Evolutionary conservation across 2,113 vertebrate species (phyloP), one percentile per base, ranked within the genome.

Genomic region (Orcinus orca): DNA sequence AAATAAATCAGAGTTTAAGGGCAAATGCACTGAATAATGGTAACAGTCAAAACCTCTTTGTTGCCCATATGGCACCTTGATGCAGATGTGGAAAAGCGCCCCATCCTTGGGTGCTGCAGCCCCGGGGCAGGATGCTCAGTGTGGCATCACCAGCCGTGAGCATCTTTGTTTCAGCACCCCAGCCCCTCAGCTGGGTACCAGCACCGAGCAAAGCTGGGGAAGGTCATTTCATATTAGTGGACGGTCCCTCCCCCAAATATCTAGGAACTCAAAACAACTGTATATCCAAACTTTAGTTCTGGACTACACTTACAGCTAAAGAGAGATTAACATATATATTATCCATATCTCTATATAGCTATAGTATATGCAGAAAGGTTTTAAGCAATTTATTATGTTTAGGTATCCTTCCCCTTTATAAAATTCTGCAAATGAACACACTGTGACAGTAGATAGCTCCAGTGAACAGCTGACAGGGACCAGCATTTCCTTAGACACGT

Each of bases 61-160:
- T 76, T 38, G 33, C 18, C 41, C 44, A 11, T 17, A 11, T 20
- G 13, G 60, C 2, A 33, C n/a, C n/a, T 67, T 53, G n/a, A 55
- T 47, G 68, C 31, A n/a, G 31, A n/a, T 25, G 1, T 85, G 33
- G 33, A 85, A 26, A 85, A 76, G 33, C 12, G 7, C 31, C 15
- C 5, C 38, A 13, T 50, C 3, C 18, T 18, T 33, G 63, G 50
- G 50, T 3, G 2, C 10, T 5, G 9, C 38, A 18, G 41, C n/a
- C 47, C 63, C 0, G 18, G 0, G 8, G 25, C 18, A 38, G 18
- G 70, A 18, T 12, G 26, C 58, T 65, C 20, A 0, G 3, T 1
- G 29, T 8, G 53, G 12, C 18, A 15, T 58, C 55, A 58, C 21
- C 20, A 21, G 55, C 55, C 20, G 6, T 0, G 13, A 41, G 26